Evolutionary conservation across 2,888 invertebrate species (phyloP).

Genomic region (Furcula furcula): DNA sequence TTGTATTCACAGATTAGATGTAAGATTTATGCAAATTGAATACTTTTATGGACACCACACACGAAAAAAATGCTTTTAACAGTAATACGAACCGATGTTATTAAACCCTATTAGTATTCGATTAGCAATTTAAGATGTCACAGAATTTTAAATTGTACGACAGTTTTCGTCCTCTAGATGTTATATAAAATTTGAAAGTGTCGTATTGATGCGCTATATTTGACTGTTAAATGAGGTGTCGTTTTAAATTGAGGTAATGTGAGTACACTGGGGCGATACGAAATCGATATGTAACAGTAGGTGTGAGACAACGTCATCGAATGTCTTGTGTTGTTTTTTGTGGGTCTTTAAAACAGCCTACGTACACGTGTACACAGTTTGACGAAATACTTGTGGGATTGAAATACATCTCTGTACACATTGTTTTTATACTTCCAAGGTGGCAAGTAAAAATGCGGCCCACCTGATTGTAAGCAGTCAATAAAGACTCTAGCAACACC

Average conservation of each 20-base stretch:
- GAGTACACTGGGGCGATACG: slow-evolving; percentile 43
- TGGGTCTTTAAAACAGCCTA: slow-evolving; percentile 2
- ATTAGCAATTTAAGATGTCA: slow-evolving; percentile 66
- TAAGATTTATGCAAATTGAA: slow-evolving; percentile 65
- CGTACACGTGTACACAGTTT: too few species aligned
- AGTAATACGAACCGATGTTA: slow-evolving; percentile 55
- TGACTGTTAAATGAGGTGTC: slow-evolving; percentile 52
- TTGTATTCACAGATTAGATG: slow-evolving; percentile 58
- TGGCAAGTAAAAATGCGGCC: too few species aligned
- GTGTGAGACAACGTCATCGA: slow-evolving; percentile 37
- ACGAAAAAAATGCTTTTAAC: slow-evolving; percentile 58
- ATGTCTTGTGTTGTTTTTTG: slow-evolving; percentile 20
- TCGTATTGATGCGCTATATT: slow-evolving; percentile 46
- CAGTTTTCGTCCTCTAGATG: slow-evolving; percentile 34
- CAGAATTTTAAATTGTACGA: slow-evolving; percentile 39
- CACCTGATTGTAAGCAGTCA: too few species aligned
- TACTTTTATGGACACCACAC: slow-evolving; percentile 63
- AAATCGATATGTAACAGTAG: slow-evolving; percentile 44
- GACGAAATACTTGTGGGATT: too few species aligned
- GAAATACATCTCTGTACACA: too few species aligned
- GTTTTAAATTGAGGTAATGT: slow-evolving; percentile 41
- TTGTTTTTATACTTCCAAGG: too few species aligned
- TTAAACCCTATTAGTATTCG: slow-evolving; percentile 58
- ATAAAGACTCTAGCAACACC: too few species aligned
- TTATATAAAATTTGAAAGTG: slow-evolving; percentile 40